phyloP scores from a whole-genome alignment of 2,113 vertebrate species.

The Megaleporinus macrocephalus region DNA sequence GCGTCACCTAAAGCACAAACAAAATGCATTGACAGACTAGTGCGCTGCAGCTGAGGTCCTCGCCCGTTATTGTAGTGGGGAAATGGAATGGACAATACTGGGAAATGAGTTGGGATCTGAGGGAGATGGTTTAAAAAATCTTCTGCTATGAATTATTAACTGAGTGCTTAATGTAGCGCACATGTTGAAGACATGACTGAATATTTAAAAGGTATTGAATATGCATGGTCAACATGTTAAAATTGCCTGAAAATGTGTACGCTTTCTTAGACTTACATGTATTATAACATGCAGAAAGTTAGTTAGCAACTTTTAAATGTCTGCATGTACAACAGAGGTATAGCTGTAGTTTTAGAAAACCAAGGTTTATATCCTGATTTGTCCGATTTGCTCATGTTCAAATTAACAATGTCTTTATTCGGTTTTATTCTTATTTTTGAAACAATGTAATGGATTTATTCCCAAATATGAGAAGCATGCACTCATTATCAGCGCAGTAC shows the following conservation, averaged over 20 bases:
- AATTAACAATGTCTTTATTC: too few species aligned
- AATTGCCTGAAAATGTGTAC: not conserved
- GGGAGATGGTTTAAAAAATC: conserved; percentile 23
- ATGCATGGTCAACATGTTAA: conserved; percentile 13
- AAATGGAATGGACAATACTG: not conserved
- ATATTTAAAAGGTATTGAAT: conserved; percentile 31
- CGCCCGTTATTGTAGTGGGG: not conserved
- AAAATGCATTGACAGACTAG: not conserved
- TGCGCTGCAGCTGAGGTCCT: not conserved
- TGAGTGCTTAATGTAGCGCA: conserved; percentile 23
- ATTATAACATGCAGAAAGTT: not conserved
- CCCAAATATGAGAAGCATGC: too few species aligned
- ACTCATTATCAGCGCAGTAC: too few species aligned
- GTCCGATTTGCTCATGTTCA: too few species aligned
- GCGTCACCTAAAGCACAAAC: not conserved
- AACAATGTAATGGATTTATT: too few species aligned
- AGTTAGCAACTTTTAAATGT: not conserved
- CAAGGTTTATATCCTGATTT: too few species aligned
- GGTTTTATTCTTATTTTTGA: too few species aligned
- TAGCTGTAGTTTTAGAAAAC: too few species aligned
- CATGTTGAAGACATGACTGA: not conserved
- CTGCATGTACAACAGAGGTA: not conserved
- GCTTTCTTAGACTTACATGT: too few species aligned
- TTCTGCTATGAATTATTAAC: conserved; percentile 33
- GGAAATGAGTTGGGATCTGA: conserved; percentile 12